Evolutionary conservation across 2,797 vertebrate genomes (phyloP), one percentile per base, ranked within the genome.

Genomic region (Manis crassicaudata): DNA sequence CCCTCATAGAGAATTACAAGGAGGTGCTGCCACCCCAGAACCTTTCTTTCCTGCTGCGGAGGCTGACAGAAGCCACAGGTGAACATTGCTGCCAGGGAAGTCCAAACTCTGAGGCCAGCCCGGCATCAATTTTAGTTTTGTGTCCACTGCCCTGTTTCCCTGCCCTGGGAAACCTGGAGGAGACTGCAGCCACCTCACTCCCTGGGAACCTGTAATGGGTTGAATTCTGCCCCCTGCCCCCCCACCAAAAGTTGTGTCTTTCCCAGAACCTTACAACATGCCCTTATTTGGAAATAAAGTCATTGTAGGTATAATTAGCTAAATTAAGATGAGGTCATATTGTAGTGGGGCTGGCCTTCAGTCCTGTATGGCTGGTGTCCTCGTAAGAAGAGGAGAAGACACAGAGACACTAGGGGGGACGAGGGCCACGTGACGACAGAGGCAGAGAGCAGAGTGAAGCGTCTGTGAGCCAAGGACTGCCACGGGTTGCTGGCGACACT

Each of bases 371-470:
- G 13, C 50, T 7, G 0, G 5, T 10, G 10, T 52, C 46, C 46
- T 76, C 11, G 10, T 21, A 52, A n/a, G 18, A 52, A 58, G 35
- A 50, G 81, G 29, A 35, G 21, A 79, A 52, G 40, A 20, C 35
- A 13, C 0, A 10, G 62, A 67, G 52, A 23, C 32, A 17, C 5
- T 7, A 32, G 18, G 37, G 32, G 0, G 70, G 27, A 29, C 4
- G 37, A 46, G 18, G 18, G 12, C 43, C 21, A 5, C 17, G 7
- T 7, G 73, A 37, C 9, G 6, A 4, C 0, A 6, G 43, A 18
- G 29, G 14, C 35, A 73, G 92, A 43, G 68, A 17, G 0, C 29
- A 52, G 18, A 46, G 52, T 7, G 56, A 83, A 11, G 46, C 1
- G 6, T 80, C 67, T 2, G 0, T 1, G 0, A 54, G n/a, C 43